Evolutionary conservation across 2,888 invertebrate species (phyloP), one percentile per base, ranked within the genome.

Genomic region (Gortyna flavago): DNA sequence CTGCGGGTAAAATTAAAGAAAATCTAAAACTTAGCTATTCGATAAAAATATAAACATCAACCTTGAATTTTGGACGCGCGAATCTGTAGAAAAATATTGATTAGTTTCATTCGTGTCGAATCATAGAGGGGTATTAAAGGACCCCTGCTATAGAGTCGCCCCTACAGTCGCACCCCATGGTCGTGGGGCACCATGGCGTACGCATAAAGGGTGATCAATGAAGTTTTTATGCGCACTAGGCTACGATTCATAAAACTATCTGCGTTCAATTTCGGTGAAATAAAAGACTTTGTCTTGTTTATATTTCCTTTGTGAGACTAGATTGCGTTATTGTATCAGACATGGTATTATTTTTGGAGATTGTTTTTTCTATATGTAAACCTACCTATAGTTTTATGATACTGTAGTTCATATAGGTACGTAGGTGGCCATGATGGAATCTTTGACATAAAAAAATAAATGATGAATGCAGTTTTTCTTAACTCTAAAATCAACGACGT

Each of bases 51-150:
- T 32, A 61, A 64, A 70, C 41, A 57, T 41, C n/a, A 62, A 71
- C 64, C 72, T 57, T 65, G 72, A 75, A 59, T 67, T 75, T 69
- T 62, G 35, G 62, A 67, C 59, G 72, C 68, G 85, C 75, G 72
- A 79, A 79, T 72, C 57, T 65, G 79, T 67, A 70, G 72, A 79
- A 77, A 81, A 80, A 72, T 89, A 88, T 88, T 77, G 88, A 88
- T 87, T 81, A 69, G n/a, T 79, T 84, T 84, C 38, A 62, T 77
- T 80, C 67, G 77, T 75, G 75, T 83, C 51, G 85, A 84, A 79
- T 88, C 77, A 81, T 70, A 81, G 80, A 64, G 84, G 79, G 87
- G 86, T 61, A 81, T 79, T 72, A 83, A 78, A 79, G 62, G 80
- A 76, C 88, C 88, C 88, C 73, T 79, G 72, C 44, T 78, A 65